Conservation (phyloP, 1,140 invertebrate species). For the Schlechtendalia chinensis region DNA sequence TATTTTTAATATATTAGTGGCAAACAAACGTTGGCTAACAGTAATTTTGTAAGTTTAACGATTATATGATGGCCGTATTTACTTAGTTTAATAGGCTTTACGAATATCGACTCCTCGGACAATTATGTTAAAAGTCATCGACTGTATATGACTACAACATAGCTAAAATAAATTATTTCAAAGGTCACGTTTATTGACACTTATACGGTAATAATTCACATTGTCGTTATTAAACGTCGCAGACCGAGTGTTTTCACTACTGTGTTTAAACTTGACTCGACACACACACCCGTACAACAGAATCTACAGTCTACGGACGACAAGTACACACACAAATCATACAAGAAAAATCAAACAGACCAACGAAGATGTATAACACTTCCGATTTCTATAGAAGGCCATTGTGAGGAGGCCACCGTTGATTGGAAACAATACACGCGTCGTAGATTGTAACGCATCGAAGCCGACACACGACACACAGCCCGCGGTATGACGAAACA, state of each 20-base stretch:
- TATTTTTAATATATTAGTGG: neutral
- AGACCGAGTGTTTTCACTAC: neutral
- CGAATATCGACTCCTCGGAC: neutral
- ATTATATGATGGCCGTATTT: neutral
- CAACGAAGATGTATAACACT: conserved; percentile 1
- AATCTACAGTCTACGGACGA: neutral
- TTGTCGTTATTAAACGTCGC: neutral
- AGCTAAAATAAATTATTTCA: conserved; percentile 30
- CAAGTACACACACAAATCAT: neutral
- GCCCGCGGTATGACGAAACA: no score
- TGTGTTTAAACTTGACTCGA: neutral
- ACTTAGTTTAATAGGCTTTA: neutral
- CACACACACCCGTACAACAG: no score
- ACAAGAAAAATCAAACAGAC: neutral
- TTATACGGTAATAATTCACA: conserved; percentile 9
- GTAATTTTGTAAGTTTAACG: neutral
- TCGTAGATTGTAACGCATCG: no score
- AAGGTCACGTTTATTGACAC: conserved; percentile 14
- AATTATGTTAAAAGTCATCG: conserved; percentile 1
- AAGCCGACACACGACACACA: no score
- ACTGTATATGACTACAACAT: neutral
- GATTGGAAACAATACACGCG: no score
- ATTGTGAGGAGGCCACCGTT: no score
- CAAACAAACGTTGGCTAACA: neutral
- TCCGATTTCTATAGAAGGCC: neutral